Percentiles rank a stretch among this genome's conserved stretches.
Evolutionary conservation across 2,888 invertebrate genomes (phyloP).

Genomic region (Belgica antarctica): DNA sequence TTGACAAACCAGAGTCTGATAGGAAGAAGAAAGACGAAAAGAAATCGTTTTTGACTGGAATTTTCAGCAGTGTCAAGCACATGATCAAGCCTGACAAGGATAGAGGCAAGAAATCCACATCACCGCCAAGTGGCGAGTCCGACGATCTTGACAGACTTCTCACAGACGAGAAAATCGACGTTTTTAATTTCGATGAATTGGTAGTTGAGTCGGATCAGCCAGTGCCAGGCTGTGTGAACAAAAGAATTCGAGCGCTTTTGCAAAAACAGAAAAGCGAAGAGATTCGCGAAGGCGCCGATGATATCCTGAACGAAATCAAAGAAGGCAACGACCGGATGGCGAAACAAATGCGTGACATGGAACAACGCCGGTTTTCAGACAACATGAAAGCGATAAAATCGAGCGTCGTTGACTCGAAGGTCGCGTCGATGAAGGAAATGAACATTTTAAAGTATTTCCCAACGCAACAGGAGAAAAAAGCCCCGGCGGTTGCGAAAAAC

Average conservation of each 20-base stretch:
- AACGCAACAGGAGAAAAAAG: constrained; percentile 51
- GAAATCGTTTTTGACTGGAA: constrained; percentile 44
- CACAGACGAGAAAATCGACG: constrained; percentile 18
- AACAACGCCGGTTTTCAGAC: constrained; percentile 52
- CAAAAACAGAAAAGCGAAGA: constrained; percentile 40
- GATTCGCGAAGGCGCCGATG: constrained; percentile 30
- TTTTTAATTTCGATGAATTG: constrained; percentile 34
- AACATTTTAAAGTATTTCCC: constrained; percentile 55
- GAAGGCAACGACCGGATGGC: constrained; percentile 42
- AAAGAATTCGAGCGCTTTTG: constrained; percentile 17
- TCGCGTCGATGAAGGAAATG: constrained; percentile 45
- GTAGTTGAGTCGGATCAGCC: constrained; percentile 42
- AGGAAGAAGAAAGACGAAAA: constrained; percentile 35
- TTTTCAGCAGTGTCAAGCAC: constrained; percentile 32
- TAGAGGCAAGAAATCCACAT: background rate
- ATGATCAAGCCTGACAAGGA: constrained; percentile 30
- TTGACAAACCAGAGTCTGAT: constrained; percentile 46
- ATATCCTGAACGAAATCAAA: constrained; percentile 28
- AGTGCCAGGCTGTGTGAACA: constrained; percentile 26
- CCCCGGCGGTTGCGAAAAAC: constrained; percentile 49
- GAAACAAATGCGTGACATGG: constrained; percentile 53
- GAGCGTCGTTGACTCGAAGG: constrained; percentile 51
- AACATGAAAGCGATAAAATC: constrained; percentile 54
- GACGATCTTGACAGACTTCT: background rate
- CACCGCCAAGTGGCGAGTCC: background rate